A percentile compares a stretch with the other conserved stretches of the same genome.
Evolutionary conservation across 2,797 vertebrate genomes (phyloP).

Genomic region (Aphelocoma californica): DNA sequence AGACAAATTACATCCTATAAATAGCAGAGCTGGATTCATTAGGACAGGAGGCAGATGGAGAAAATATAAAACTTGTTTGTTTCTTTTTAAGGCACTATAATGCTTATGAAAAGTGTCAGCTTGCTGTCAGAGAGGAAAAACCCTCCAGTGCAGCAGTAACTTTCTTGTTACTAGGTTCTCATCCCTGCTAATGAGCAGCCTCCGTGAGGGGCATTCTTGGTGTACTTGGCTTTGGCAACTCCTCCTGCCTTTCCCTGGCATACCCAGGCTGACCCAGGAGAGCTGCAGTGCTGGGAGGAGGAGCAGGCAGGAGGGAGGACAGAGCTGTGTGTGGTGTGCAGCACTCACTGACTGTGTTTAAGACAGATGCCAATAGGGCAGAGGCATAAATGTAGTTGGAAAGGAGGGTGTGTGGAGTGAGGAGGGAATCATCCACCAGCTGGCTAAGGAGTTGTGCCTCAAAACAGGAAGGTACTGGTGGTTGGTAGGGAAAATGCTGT

Average conservation of each 20-base stretch:
- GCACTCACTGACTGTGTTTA: neutral
- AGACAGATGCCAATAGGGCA: neutral
- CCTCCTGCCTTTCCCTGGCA: neutral
- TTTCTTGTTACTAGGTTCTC: neutral
- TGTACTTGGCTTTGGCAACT: neutral
- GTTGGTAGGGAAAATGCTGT: neutral
- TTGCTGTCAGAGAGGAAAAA: slow-evolving; percentile 10
- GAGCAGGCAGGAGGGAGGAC: neutral
- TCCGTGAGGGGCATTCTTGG: neutral
- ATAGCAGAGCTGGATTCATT: slow-evolving; percentile 59
- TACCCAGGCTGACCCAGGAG: neutral
- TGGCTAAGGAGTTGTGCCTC: neutral
- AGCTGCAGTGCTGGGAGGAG: neutral
- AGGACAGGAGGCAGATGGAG: slow-evolving; percentile 50
- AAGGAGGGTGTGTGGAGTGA: neutral
- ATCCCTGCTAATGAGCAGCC: slow-evolving; percentile 1
- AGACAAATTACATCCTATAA: slow-evolving; percentile 51
- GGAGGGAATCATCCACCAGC: neutral
- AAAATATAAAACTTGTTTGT: slow-evolving; percentile 30
- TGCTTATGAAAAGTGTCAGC: slow-evolving; percentile 19
- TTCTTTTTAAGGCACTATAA: slow-evolving; percentile 18
- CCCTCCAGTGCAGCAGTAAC: neutral
- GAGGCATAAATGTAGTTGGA: neutral
- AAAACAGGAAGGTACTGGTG: neutral
- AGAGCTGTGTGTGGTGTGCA: accelerated